phyloP scores from a whole-genome alignment of 1,140 invertebrate species.

The Chionoecetes opilio region DNA sequence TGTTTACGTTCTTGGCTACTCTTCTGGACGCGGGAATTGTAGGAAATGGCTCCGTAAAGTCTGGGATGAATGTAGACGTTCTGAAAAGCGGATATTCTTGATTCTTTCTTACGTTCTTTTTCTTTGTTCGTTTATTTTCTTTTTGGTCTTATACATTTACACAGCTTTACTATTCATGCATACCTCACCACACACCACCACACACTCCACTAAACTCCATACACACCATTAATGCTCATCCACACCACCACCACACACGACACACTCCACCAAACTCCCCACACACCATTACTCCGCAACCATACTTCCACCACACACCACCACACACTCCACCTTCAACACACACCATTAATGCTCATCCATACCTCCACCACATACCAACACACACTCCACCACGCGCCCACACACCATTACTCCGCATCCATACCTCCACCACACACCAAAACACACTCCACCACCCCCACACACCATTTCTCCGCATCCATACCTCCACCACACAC shows the following conservation, averaged over 20 bases:
- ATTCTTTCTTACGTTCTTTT: background rate
- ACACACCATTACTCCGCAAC: no score
- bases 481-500: no score
- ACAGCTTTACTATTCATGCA: background rate
- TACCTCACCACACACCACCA: background rate
- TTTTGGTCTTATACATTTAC: background rate
- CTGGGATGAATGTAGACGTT: background rate
- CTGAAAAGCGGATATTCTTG: background rate
- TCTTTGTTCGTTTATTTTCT: background rate
- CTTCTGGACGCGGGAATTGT: constrained; percentile 16
- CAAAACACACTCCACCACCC: no score
- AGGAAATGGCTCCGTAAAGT: constrained; percentile 28
- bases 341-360: background rate
- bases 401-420: background rate
- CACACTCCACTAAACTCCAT: background rate
- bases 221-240: no score
- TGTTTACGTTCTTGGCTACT: constrained; percentile 4
- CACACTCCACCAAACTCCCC: no score
- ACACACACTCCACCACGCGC: background rate
- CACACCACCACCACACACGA: no score
- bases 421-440: no score
- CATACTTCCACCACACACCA: no score
- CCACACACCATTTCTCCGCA: no score
- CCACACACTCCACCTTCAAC: no score
- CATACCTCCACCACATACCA: background rate